Evolutionary conservation across 2,888 invertebrate genomes (phyloP).

Genomic region (Falcaria lacertinaria): DNA sequence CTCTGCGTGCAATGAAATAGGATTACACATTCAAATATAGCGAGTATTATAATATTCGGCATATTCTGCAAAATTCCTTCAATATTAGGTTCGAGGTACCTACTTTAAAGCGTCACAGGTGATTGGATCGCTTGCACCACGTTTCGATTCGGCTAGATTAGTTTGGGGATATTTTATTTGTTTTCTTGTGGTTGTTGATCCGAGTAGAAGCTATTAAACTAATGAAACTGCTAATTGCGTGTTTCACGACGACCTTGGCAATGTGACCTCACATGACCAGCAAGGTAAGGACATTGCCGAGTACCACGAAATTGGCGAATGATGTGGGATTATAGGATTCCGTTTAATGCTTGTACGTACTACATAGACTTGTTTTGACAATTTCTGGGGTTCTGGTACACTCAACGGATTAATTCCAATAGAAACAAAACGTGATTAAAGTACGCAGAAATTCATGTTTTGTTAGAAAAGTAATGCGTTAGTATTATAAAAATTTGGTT

Average conservation of each 20-base stretch:
- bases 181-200: conserved; percentile 21
- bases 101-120: background rate
- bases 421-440: too few species aligned
- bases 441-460: too few species aligned
- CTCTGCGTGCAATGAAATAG: too few species aligned
- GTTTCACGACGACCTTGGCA: conserved; percentile 46
- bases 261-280: conserved; percentile 41
- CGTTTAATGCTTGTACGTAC: too few species aligned
- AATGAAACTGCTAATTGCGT: conserved; percentile 56
- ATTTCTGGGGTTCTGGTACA: too few species aligned
- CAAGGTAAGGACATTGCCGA: conserved; percentile 47
- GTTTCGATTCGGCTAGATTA: background rate
- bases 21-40: too few species aligned
- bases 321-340: too few species aligned
- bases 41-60: background rate
- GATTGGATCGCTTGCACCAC: background rate
- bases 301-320: conserved; percentile 16
- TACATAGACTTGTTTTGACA: too few species aligned
- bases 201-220: conserved; percentile 45
- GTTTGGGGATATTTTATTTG: background rate
- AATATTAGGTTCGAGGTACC: background rate
- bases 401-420: too few species aligned
- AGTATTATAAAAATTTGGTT: background rate
- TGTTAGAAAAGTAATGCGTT: too few species aligned
- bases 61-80: background rate